phyloP scores from a whole-genome alignment of 1,140 invertebrate species.

The Drosophila albomicans region DNA sequence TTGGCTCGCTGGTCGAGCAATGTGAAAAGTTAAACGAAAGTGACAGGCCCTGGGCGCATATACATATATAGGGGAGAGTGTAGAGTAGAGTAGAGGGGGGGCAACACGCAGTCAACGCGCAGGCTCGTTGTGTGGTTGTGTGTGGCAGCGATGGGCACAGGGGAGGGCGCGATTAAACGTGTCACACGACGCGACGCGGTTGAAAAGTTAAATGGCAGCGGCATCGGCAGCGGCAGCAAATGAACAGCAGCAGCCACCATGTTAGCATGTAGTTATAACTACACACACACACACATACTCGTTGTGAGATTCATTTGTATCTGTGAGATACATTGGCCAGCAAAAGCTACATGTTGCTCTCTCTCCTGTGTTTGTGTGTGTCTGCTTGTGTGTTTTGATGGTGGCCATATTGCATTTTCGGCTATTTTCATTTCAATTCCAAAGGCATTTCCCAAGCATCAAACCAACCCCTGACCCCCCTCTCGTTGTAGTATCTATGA shows the following conservation, averaged over 20 bases:
- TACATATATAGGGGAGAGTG: too few species aligned
- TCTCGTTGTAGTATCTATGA: neutral
- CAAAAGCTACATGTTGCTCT: constrained; percentile 64
- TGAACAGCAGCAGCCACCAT: constrained; percentile 74
- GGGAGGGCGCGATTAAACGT: constrained; percentile 73
- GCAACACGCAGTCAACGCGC: constrained; percentile 43
- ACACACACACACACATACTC: constrained; percentile 35
- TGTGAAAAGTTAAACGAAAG: constrained; percentile 82
- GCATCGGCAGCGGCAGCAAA: constrained; percentile 49
- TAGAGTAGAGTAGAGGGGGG: neutral
- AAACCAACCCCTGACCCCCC: constrained; percentile 17
- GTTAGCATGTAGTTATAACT: constrained; percentile 77
- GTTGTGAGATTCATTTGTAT: constrained; percentile 19
- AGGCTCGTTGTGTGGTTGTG: constrained; percentile 54
- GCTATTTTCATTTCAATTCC: constrained; percentile 50
- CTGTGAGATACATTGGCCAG: constrained; percentile 24
- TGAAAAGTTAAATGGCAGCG: constrained; percentile 82
- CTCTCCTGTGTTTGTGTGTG: neutral
- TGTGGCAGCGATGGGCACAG: constrained; percentile 33
- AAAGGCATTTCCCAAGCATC: constrained; percentile 51
- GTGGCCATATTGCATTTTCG: constrained; percentile 75
- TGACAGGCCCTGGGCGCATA: constrained; percentile 60
- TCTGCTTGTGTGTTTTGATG: constrained; percentile 47
- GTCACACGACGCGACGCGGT: constrained; percentile 71
- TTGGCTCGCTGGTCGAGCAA: constrained; percentile 32